These are phyloP conservation scores for Phrynocephalus versicolor DNA, from an alignment of 2,113 vertebrate genomes.

Conservation along the genomic window DNA sequence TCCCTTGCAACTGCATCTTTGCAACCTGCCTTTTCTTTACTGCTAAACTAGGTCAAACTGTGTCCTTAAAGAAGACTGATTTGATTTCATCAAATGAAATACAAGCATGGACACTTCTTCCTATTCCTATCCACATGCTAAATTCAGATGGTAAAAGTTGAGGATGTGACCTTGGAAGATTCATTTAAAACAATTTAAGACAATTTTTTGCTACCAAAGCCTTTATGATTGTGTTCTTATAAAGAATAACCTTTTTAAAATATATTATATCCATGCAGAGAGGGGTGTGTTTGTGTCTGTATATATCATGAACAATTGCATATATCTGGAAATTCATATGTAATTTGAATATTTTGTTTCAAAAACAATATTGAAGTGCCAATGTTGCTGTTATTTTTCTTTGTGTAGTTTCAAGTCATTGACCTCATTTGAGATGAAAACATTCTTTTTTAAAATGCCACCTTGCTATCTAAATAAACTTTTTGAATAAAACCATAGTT, in stretches of 20 bases:
- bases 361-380: constrained; percentile 54
- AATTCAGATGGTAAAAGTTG: constrained; percentile 56
- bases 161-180: constrained; percentile 68
- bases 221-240: constrained; percentile 61
- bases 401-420: constrained; percentile 27
- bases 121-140: constrained; percentile 33
- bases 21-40: constrained; percentile 34
- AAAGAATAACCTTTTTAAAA: constrained; percentile 52
- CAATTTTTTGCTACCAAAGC: constrained; percentile 75
- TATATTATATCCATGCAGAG: constrained; percentile 36
- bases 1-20: constrained; percentile 37
- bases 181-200: constrained; percentile 41
- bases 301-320: background rate
- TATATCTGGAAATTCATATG: constrained; percentile 49
- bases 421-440: constrained; percentile 53
- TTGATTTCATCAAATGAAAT: constrained; percentile 39
- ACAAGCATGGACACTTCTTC: background rate
- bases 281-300: background rate
- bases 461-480: constrained; percentile 54
- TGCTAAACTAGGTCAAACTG: constrained; percentile 56
- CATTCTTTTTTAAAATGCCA: constrained; percentile 57
- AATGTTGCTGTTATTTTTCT: constrained; percentile 38
- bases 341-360: constrained; percentile 59
- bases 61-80: constrained; percentile 54
- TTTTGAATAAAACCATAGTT: constrained; percentile 76